Base-by-base conservation (phyloP, 2,113 vertebrate genomes). In the Benthochromis sp. region DNA sequence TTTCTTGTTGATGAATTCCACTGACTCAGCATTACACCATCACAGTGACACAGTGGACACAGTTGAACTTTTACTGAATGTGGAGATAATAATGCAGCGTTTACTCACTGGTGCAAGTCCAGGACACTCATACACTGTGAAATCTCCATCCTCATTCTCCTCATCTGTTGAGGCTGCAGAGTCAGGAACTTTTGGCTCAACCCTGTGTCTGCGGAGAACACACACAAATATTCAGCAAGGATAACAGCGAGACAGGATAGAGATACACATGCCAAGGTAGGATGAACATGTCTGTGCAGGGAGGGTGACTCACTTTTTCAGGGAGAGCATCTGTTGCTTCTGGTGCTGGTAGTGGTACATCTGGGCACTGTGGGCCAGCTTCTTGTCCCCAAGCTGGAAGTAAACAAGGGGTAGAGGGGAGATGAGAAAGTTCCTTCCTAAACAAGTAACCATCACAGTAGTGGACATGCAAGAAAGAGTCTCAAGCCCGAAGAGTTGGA, bases 301-400 rank as follows among this genome's bases (percentile, higher is more conserved):
- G 40, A n/a, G 43, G 47, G 14, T 29, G 52, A 94, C 97, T 97
- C 93, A 99, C 98, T 97, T 98, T 81, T 98, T 97, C 92, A 99
- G 93, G 83, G 98, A 98, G 82, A 98, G 95, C 97, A 99, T 98
- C 96, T 99, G 98, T 94, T 98, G 98, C 86, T 98, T 97, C 96
- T 99, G 98, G 92, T 98, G 98, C 90, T 99, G 98, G 94, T 98
- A 99, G 94, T 99, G 98, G 91, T 97, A 98, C 98, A 99, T 98
- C 95, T 99, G 98, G 1, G 98, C 98, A 1, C 96, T 98, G 84
- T 97, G 98, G 4, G 97, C 98, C 95, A 99, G 95, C 1, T 96
- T 97, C 93, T 97, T 97, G 94, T 99, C 98, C 11, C 97, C 98
- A 0, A 97, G 97, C 98, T 99, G 91, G 8, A 88, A 78, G 10